Conservation (phyloP, 2,888 invertebrate species). For the Orthonevra nobilis region DNA sequence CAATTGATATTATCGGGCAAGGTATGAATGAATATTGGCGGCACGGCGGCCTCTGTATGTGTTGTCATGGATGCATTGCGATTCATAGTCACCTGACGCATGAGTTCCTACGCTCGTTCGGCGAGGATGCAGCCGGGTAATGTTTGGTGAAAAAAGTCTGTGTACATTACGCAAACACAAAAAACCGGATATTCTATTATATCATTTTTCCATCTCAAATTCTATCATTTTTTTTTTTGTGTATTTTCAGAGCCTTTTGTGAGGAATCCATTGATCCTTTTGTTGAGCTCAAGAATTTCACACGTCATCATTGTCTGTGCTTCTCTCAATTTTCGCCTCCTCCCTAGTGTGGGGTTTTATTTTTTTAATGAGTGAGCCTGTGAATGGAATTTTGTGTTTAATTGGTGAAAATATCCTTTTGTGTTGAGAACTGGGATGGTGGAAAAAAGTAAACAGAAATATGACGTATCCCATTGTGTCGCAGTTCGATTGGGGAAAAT, state of each 20-base stretch:
- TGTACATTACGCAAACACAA: constrained; percentile 27
- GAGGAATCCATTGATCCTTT: constrained; percentile 62
- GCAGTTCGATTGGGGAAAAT: too few species aligned
- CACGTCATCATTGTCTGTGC: constrained; percentile 49
- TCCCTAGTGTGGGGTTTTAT: constrained; percentile 53
- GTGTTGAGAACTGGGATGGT: not conserved
- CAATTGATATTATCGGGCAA: constrained; percentile 31
- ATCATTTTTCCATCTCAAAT: constrained; percentile 15
- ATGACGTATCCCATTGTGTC: too few species aligned
- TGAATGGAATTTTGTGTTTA: constrained; percentile 41
- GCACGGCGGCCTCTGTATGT: not conserved
- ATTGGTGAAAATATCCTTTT: constrained; percentile 22
- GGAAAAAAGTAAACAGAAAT: not conserved
- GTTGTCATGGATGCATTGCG: constrained; percentile 55
- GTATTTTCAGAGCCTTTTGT: constrained; percentile 40
- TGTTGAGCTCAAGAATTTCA: constrained; percentile 64
- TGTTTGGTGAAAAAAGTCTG: constrained; percentile 22
- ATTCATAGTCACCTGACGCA: constrained; percentile 51
- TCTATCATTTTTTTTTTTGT: constrained; percentile 29
- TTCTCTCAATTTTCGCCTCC: constrained; percentile 3
- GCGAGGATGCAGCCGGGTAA: constrained; percentile 39
- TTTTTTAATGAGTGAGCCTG: constrained; percentile 53
- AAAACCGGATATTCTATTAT: constrained; percentile 61
- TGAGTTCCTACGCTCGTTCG: constrained; percentile 4
- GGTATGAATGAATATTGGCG: constrained; percentile 54